Evolutionary conservation across 2,888 invertebrate species (phyloP), one percentile per base, ranked within the genome.

Genomic region (Spisula subtruncata): DNA sequence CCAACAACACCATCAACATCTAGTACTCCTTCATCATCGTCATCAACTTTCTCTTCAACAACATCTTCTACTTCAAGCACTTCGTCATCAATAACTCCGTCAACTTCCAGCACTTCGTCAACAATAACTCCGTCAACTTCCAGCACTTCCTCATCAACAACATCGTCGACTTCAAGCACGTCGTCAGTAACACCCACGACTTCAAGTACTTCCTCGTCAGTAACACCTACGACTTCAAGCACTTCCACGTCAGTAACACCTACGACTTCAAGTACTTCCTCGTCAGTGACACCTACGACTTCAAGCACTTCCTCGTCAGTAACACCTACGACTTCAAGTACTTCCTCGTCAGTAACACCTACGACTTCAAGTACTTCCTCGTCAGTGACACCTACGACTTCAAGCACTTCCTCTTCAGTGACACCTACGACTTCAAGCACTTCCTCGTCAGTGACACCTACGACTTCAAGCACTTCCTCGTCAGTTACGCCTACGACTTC

Each of bases 281-380:
- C 83, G 41, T 32, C 83, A 41, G 20, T 41, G 0, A 5, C 60
- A 6, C 29, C 54, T 20, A 41, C 54, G 54, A 51, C 35, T 18
- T 51, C 83, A 83, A 82, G n/a, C n/a, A 2, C 84, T 41, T n/a
- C 41, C 41, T 66, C 46, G 20, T n/a, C 84, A 20, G 5, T 46
- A 46, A 29, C 84, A 71, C 14, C 32, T 6, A 41, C 60, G n/a
- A 32, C 12, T 1, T 35, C n/a, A n/a, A n/a, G n/a, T n/a, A n/a
- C n/a, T n/a, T n/a, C n/a, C n/a, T n/a, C n/a, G n/a, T n/a, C n/a
- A n/a, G n/a, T n/a, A n/a, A n/a, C n/a, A n/a, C n/a, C n/a, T n/a
- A n/a, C n/a, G n/a, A n/a, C n/a, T n/a, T n/a, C n/a, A n/a, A n/a
- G n/a, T n/a, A n/a, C n/a, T n/a, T n/a, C n/a, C n/a, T n/a, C n/a